Evolutionary conservation across 2,113 vertebrate genomes (phyloP).

Genomic region (Muntiacus reevesi): DNA sequence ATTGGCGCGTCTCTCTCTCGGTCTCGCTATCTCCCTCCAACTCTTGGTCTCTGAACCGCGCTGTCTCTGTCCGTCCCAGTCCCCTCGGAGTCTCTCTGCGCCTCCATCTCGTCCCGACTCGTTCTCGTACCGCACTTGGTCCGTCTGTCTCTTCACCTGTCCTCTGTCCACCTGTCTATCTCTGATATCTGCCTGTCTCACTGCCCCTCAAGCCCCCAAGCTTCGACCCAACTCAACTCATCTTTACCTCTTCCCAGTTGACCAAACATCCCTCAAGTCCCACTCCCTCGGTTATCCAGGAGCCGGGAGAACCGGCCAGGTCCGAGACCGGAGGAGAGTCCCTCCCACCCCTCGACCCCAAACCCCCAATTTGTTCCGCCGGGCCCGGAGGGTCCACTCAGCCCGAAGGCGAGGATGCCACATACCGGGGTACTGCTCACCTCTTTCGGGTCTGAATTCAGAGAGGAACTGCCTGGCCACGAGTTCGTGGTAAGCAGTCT

Average conservation of each 20-base stretch:
- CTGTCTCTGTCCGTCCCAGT: slow-evolving; percentile 20
- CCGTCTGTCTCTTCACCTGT: slow-evolving; percentile 2
- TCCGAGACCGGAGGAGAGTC: neutral
- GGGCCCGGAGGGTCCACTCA: slow-evolving; percentile 35
- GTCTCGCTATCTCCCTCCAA: neutral
- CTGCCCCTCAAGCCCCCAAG: neutral
- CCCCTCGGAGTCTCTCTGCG: neutral
- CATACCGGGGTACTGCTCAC: slow-evolving; percentile 51
- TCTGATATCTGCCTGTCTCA: neutral
- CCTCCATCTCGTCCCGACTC: neutral
- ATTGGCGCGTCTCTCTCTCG: neutral
- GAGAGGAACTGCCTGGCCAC: slow-evolving; percentile 68
- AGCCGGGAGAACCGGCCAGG: neutral
- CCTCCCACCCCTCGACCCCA: neutral
- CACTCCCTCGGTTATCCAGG: neutral
- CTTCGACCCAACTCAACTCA: slow-evolving; percentile 36
- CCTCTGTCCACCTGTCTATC: neutral
- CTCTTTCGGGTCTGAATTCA: slow-evolving; percentile 64
- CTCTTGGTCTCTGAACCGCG: neutral
- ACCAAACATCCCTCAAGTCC: slow-evolving; percentile 22
- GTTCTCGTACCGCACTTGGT: neutral
- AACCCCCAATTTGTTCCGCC: neutral
- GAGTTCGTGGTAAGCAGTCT: slow-evolving; percentile 73
- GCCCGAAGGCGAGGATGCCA: slow-evolving; percentile 41
- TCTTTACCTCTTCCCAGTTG: slow-evolving; percentile 24